Evolutionary conservation across 2,888 invertebrate species (phyloP), one percentile per base, ranked within the genome.

Genomic region (Unio pictorum): DNA sequence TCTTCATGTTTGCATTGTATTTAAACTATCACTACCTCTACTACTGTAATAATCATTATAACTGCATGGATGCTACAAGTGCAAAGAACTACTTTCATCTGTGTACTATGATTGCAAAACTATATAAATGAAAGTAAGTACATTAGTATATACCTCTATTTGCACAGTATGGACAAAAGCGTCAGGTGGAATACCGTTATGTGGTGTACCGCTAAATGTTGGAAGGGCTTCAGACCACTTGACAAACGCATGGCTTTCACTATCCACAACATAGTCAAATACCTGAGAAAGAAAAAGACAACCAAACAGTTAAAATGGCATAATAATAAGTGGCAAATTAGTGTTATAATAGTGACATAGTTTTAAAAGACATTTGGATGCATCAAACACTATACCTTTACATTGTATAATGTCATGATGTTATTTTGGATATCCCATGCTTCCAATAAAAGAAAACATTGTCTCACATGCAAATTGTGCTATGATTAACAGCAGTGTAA

Each of bases 251-350:
- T 87, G 86, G 8, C 78, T 87, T 69, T 89, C 90, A 70, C 75
- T 78, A 74, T 90, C 89, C 61, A 89, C 83, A 72, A 83, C 75
- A 75, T 86, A 89, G 77, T 90, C 90, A 85, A 89, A 89, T 34
- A 90, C 83, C 89, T 89, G 78, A 6, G 69, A 71, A 8, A 64
- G 15, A 61, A 28, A 66, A 54, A 64, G 1, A 20, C 28, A 54
- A 64, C 54, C 8, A 54, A 34, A n/a, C 7, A 54, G 45, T 45
- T 45, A 45, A 45, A 45, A 45, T 45, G 45, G 45, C 45, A 45
- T 3, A 3, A 15, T 45, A 15, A 45, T 45, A 45, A 45, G 45
- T 45, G 45, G 45, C 45, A 45, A 45, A 45, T 45, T 45, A 45
- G 45, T 45, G 45, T 15, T 45, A 45, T 45, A 15, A 15, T 45